Evolutionary conservation across 1,140 invertebrate genomes (phyloP), one percentile per base, ranked within the genome.

Genomic region (Anthonomus grandis): DNA sequence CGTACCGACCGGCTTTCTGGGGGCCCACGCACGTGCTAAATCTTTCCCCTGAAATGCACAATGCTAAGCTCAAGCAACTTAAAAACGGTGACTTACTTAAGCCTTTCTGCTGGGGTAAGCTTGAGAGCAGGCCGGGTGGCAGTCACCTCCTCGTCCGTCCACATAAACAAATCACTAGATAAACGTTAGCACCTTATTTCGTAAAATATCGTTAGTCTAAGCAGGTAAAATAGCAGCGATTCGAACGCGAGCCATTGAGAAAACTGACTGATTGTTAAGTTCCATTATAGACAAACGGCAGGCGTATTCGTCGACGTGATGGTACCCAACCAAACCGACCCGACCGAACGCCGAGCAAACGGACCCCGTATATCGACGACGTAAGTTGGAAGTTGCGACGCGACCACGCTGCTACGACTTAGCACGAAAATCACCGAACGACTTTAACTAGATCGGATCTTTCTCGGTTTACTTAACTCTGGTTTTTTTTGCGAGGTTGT

Each of bases 391-490:
- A 51, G 45, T 48, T 58, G 38, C 6, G 37, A 22, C 17, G 9
- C 25, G 41, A 22, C 15, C 4, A 25, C 22, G 4, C 12, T 18
- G 4, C n/a, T 25, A 13, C 57, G 57, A 59, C 17, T 44, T 12
- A 22, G 9, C 48, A 46, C 57, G 57, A 59, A 18, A 25, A 8
- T 12, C 22, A 21, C 48, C 57, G 57, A 59, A 15, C 47, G 27
- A 53, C 39, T 53, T 52, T 27, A 50, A 59, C 57, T 59, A 50
- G 39, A 57, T 38, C 56, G 53, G 23, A 47, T 56, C 53, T 53
- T 41, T 31, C 19, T 24, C 25, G 34, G 21, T 55, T 34, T 34
- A 34, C 39, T 54, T 31, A 34, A 54, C 18, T 27, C 12, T 10
- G 15, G 22, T 17, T 31, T 46, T 38, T 51, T 47, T 21, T 46